Evolutionary conservation across 2,113 vertebrate species (phyloP), one percentile per base, ranked within the genome.

Genomic region (human): DNA sequence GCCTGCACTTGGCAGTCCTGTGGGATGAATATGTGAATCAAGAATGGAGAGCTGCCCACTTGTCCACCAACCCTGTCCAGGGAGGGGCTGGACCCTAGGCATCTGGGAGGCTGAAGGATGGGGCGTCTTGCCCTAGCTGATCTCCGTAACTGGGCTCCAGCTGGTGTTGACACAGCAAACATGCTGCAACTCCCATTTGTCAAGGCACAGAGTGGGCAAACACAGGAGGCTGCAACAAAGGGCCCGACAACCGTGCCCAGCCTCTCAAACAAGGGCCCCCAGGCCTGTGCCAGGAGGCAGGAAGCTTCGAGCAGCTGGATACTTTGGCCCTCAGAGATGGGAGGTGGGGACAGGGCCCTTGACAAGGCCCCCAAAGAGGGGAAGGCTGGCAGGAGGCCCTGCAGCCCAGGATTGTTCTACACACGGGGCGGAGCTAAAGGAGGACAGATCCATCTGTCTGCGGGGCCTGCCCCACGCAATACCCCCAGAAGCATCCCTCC

Each of bases 91-190:
- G 48, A 90, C 57, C 20, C 76, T 20, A 14, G 81, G 82, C 32
- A 38, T 70, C 85, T 5, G 8, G 75, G 92, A 0, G 30, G 87
- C 90, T 66, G 94, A 95, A 8, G 25, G 68, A 82, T 45, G 35
- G 30, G 50, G 80, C 76, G 76, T 92, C 17, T 2, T 6, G 55
- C 89, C 72, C 91, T 92, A 20, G 6, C 68, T 40, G 82, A 32
- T 97, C 92, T 75, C 30, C 4, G 32, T 59, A 87, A 89, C 90
- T 17, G 68, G 94, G 90, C 50, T 97, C 94, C 97, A 97, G 98
- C 97, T 97, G 97, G 94, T 97, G 94, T 96, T 97, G 97, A 98
- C 97, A 97, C 84, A 95, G 97, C 94, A 98, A 97, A 96, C 94
- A 96, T 0, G 35, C 94, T 18, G 45, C 1, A 9, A 70, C 83